Evolutionary conservation across 2,113 vertebrate species (phyloP).

Genomic region (Austrofundulus limnaeus): DNA sequence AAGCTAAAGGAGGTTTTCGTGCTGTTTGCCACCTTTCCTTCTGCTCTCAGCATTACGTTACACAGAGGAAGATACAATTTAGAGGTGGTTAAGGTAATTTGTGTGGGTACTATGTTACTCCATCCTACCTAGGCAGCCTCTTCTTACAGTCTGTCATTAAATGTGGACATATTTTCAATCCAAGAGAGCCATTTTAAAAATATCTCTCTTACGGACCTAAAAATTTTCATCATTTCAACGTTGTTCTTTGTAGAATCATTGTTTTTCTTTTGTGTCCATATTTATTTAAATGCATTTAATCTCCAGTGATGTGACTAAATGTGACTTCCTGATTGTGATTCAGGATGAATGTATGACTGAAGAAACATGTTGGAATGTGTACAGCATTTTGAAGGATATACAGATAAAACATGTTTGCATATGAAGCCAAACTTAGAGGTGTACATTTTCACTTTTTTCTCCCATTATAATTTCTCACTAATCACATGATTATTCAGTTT

Average conservation of each 20-base stretch:
- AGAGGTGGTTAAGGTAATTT: neutral
- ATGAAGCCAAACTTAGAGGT: conserved; percentile 59
- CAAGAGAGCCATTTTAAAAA: no score
- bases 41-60: conserved; percentile 16
- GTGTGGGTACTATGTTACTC: conserved; percentile 4
- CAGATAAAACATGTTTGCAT: conserved; percentile 50
- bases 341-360: conserved; percentile 63
- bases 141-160: conserved; percentile 5
- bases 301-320: conserved; percentile 58
- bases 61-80: neutral
- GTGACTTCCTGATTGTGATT: conserved; percentile 59
- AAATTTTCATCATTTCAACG: conserved; percentile 15
- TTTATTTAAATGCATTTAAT: conserved; percentile 50
- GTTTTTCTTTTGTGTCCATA: conserved; percentile 26
- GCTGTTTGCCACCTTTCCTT: conserved; percentile 15
- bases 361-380: conserved; percentile 56
- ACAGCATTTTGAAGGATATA: conserved; percentile 45
- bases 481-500: conserved; percentile 9
- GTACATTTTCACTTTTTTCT: conserved; percentile 37
- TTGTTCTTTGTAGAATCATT: conserved; percentile 23
- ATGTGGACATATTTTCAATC: neutral
- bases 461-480: conserved; percentile 24
- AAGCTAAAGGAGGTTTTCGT: conserved; percentile 32
- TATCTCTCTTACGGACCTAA: conserved; percentile 34
- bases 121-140: neutral